Evolutionary conservation across 2,797 vertebrate species (phyloP).

Genomic region (Myiotriccus ornatus): DNA sequence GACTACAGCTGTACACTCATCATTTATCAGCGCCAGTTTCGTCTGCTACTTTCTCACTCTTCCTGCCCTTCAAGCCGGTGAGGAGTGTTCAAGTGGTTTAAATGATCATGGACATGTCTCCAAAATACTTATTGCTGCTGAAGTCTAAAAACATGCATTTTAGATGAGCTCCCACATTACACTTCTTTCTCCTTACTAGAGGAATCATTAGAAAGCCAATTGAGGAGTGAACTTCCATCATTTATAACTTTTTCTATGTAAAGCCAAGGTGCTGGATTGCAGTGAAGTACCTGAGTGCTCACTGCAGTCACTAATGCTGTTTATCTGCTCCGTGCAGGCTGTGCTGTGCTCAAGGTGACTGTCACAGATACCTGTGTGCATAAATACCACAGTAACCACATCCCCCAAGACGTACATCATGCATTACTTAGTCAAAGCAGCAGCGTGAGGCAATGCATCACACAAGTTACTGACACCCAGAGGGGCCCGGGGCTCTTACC

Average conservation of each 20-base stretch:
- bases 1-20: background rate
- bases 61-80: background rate
- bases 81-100: background rate
- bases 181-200: background rate
- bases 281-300: background rate
- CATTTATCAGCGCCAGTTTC: background rate
- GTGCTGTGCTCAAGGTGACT: background rate
- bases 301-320: background rate
- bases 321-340: constrained; percentile 5
- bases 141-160: background rate
- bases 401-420: background rate
- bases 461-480: background rate
- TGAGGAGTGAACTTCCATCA: background rate
- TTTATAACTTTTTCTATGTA: background rate
- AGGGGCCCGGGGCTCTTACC: background rate
- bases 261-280: background rate
- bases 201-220: background rate
- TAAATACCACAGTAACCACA: background rate
- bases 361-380: background rate
- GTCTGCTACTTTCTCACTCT: background rate
- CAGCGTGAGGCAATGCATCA: background rate
- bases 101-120: background rate
- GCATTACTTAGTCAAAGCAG: background rate
- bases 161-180: background rate
- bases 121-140: background rate